Evolutionary conservation across 2,797 vertebrate genomes (phyloP), one percentile per base, ranked within the genome.

Genomic region (Poliocrania exsul): DNA sequence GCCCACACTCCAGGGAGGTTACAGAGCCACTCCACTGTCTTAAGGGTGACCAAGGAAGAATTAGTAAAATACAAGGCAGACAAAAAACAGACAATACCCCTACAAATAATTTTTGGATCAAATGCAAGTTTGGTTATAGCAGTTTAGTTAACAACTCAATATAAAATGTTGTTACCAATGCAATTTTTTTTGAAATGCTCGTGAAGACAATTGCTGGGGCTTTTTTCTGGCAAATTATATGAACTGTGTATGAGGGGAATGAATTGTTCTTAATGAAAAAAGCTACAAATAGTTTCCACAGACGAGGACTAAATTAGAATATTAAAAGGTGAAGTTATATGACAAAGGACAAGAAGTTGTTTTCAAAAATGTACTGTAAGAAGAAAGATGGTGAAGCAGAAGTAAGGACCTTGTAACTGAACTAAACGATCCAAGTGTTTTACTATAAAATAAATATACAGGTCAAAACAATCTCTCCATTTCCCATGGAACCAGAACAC

Each of bases 121-220:
- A 65, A 10, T 11, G 13, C 38, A 75, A 18, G 11, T 69, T 73
- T 73, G 35, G 19, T 56, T 74, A 33, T 6, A 66, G 9, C 7
- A 67, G 25, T 33, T 94, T 72, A 84, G 78, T n/a, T 49, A 72
- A 57, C 0, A 1, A 14, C 26, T 77, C 16, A 13, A 24, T 16
- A 38, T 15, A 67, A 86, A 58, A 37, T 21, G 7, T 33, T 83
- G 82, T 74, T 42, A 74, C 14, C 21, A 53, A 37, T 29, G 16
- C 42, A 79, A 56, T 53, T 70, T 67, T n/a, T 69, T 18, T 44
- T 79, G 47, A 66, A 84, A 84, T 67, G 40, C 23, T 56, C 57
- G 40, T 46, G 5, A 79, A 66, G 37, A 26, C 47, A 42, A 25
- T 35, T 70, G 29, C 2, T 53, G 46, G 1, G 2, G 0, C 1